Evolutionary conservation across 1,140 invertebrate species (phyloP), one percentile per base, ranked within the genome.

Genomic region (Anastrepha ludens): DNA sequence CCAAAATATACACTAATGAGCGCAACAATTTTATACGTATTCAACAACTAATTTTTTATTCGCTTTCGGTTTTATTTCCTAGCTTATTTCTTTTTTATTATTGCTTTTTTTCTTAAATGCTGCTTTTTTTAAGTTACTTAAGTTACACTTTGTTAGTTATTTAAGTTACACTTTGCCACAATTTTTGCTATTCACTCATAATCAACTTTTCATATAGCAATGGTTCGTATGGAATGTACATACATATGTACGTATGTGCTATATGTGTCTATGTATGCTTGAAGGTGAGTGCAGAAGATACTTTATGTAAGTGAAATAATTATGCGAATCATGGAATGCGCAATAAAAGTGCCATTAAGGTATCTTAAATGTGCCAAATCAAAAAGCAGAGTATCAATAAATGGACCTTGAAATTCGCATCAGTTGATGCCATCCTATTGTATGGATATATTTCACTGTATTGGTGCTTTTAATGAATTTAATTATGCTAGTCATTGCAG

Each of bases 341-440:
- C 67, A 74, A 74, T 74, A 44, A 74, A 74, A 74, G 41, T 11
- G 15, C 67, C 67, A 74, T 74, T 47, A 74, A 6, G 41, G 15
- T 6, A 8, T 74, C 44, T 74, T 6, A 74, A 74, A 74, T 74
- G 41, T 74, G 67, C 6, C 44, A 74, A 74, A 74, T 47, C 17
- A 17, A 41, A 74, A 44, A 11, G 39, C 17, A 74, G 41, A 44
- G 67, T 74, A 74, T 44, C 67, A 74, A 74, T 47, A 41, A 74
- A 17, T 74, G 67, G 44, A 74, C 67, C 67, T 74, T 74, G 67
- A 74, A 74, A 74, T 47, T 74, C 15, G 67, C 15, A 11, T 41
- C 39, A 74, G 44, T 44, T 74, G 41, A 17, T 74, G 67, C 41
- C 41, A 74, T 15, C 6, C 15, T 4, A 74, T 55, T 47, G 41